Conservation (phyloP, 2,113 vertebrate species). For the Onychostruthus taczanowskii region DNA sequence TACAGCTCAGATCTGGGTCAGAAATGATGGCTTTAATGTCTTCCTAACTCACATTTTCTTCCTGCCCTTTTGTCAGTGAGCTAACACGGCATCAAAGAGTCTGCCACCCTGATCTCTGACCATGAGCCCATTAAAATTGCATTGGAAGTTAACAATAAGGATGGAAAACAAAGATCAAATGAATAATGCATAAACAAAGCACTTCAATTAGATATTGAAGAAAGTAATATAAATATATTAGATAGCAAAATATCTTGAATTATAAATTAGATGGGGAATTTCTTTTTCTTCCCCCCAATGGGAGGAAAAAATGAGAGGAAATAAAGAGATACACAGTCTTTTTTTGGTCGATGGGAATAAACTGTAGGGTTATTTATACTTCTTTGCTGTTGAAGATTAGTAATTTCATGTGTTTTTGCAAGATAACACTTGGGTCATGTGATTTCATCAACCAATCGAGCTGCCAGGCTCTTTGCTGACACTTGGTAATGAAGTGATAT, state of each 20-base stretch:
- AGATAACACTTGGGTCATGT: conserved; percentile 57
- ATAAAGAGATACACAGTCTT: background rate
- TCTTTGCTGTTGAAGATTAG: background rate
- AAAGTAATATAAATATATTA: conserved; percentile 60
- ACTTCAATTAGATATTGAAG: conserved; percentile 50
- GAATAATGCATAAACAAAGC: conserved; percentile 61
- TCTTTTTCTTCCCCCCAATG: background rate
- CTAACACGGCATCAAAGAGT: background rate
- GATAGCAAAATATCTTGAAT: conserved; percentile 43
- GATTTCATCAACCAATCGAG: conserved; percentile 53
- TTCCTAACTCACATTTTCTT: background rate
- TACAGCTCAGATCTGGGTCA: background rate
- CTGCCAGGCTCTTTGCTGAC: conserved; percentile 29
- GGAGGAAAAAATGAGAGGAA: background rate
- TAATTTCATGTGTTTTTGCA: conserved; percentile 42
- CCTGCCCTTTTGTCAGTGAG: background rate
- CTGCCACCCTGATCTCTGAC: conserved; percentile 45
- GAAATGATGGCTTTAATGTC: background rate
- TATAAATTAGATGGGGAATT: conserved; percentile 21
- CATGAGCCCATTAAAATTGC: conserved; percentile 56
- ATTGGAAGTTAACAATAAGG: conserved; percentile 50
- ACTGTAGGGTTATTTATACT: background rate
- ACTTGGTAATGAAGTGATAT: conserved; percentile 54
- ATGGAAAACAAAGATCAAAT: conserved; percentile 58
- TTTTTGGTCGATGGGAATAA: background rate